These are phyloP conservation scores for Drosophila subobscura DNA, from an alignment of 1,140 invertebrate genomes.

Conservation along the genomic window DNA sequence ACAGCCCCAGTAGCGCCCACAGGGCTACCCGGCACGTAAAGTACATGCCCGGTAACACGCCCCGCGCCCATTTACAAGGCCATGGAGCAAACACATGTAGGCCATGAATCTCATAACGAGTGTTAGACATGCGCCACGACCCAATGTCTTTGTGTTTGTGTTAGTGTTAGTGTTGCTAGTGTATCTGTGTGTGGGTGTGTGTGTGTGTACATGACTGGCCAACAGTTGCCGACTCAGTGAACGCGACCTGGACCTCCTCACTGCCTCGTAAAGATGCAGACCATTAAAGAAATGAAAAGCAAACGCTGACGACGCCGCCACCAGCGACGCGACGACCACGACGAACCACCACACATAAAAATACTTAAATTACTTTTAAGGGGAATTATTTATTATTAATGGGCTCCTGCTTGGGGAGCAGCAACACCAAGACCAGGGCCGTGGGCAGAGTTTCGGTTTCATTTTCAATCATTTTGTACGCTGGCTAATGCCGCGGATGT, in stretches of 20 bases:
- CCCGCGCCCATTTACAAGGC: conserved; percentile 75
- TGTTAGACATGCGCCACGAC: conserved; percentile 75
- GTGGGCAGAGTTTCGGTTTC: conserved; percentile 23
- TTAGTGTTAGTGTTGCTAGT: conserved; percentile 10
- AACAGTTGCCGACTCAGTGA: conserved; percentile 68
- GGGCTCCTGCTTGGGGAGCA: conserved; percentile 23
- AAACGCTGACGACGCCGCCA: conserved; percentile 43
- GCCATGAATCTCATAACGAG: conserved; percentile 80
- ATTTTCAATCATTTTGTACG: conserved; percentile 27
- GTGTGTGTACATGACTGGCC: conserved; percentile 37
- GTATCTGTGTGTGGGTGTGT: conserved; percentile 1
- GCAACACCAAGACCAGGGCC: conserved; percentile 21
- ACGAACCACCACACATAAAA: conserved; percentile 74
- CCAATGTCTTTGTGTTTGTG: background rate
- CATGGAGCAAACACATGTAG: conserved; percentile 79
- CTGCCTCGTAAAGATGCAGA: conserved; percentile 73
- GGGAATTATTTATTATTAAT: conserved; percentile 81
- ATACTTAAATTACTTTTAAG: conserved; percentile 80
- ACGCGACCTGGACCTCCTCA: conserved; percentile 58
- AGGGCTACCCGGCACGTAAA: conserved; percentile 60
- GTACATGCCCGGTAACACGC: conserved; percentile 61
- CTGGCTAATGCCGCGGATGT: conserved; percentile 29
- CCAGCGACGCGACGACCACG: conserved; percentile 13
- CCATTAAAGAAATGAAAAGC: conserved; percentile 81
- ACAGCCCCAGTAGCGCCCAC: conserved; percentile 43